These are phyloP conservation scores for Agrochola macilenta DNA, from an alignment of 2,888 invertebrate genomes.

Conservation along the genomic window DNA sequence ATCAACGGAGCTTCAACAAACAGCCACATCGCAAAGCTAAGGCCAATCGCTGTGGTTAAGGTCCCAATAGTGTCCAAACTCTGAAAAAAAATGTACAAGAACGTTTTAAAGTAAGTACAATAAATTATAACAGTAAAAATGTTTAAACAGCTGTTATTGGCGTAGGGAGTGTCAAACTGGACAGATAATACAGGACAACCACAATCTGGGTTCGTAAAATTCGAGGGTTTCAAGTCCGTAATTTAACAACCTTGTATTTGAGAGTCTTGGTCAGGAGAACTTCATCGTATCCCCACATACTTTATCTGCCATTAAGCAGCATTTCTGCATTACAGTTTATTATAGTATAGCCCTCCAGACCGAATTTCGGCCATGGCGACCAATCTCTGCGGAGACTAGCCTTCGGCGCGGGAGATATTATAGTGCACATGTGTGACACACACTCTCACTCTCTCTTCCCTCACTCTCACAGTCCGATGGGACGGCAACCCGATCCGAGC, in stretches of 20 bases:
- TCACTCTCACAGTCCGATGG: too few species aligned
- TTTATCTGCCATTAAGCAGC: background rate
- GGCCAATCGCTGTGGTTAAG: conserved; percentile 6
- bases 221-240: background rate
- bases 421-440: too few species aligned
- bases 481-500: too few species aligned
- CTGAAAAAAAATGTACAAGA: conserved; percentile 28
- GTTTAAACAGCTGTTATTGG: background rate
- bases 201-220: background rate
- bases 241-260: background rate
- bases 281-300: background rate
- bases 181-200: background rate
- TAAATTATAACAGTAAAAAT: too few species aligned
- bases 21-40: conserved; percentile 59
- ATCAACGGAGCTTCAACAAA: conserved; percentile 63
- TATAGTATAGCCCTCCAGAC: background rate
- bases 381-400: too few species aligned
- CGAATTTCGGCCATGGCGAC: too few species aligned
- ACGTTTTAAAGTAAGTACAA: background rate
- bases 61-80: conserved; percentile 11
- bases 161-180: background rate
- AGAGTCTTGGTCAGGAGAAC: background rate
- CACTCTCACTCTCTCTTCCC: too few species aligned
- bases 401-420: too few species aligned
- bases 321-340: background rate